Evolutionary conservation across 2,113 vertebrate species (phyloP).

Genomic region (Oryzias curvinotus): DNA sequence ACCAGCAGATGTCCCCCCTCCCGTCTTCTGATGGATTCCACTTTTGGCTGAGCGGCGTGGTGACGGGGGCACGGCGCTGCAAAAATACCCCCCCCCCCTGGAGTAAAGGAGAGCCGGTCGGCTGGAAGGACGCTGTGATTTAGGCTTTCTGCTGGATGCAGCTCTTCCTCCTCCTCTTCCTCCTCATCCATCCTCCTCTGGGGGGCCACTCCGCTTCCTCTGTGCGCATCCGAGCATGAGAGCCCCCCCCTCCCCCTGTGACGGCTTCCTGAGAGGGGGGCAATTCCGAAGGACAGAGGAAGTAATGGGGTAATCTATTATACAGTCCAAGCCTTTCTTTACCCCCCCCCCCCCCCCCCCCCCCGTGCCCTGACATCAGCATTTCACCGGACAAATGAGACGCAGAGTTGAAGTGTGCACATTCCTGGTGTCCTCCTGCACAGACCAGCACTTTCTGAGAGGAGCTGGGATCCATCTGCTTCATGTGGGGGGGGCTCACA

Average conservation of each 20-base stretch:
- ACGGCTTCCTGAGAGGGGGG: constrained; percentile 56
- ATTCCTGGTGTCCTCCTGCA: constrained; percentile 66
- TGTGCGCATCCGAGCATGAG: constrained; percentile 55
- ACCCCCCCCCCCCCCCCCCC: too few species aligned
- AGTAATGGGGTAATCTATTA: constrained; percentile 81
- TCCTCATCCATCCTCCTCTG: constrained; percentile 38
- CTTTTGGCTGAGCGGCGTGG: constrained; percentile 30
- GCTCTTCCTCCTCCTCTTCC: constrained; percentile 26
- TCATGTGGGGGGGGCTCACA: constrained; percentile 11
- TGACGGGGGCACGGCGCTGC: constrained; percentile 29
- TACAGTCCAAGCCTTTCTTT: constrained; percentile 64
- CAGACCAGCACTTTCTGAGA: constrained; percentile 75
- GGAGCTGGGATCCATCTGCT: constrained; percentile 60
- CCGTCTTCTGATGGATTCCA: constrained; percentile 49
- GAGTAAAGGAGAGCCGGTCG: too few species aligned
- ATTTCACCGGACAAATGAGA: constrained; percentile 72
- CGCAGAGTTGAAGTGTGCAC: constrained; percentile 74
- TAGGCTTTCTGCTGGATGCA: constrained; percentile 2
- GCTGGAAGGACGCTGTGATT: too few species aligned
- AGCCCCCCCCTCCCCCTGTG: constrained; percentile 54
- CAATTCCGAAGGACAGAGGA: constrained; percentile 71
- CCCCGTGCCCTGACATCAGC: constrained; percentile 74
- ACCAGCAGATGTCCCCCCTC: constrained; percentile 65
- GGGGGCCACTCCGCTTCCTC: constrained; percentile 52
- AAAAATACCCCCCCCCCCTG: background rate